phyloP scores from a whole-genome alignment of 53 echinoderm and acorn worm species.

The Luidia sarsii region DNA sequence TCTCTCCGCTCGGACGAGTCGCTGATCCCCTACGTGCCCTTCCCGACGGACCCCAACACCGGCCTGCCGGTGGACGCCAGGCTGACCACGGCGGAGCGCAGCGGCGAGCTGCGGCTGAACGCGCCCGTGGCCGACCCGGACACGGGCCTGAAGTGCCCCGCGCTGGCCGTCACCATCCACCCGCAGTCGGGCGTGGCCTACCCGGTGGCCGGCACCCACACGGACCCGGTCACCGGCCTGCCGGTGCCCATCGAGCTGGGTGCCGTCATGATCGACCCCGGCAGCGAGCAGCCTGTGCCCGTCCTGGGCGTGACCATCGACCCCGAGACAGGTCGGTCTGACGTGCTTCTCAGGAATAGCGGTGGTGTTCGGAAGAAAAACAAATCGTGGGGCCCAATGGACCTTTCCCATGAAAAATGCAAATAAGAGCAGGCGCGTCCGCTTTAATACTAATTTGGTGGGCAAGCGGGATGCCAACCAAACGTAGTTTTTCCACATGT shows the following conservation, averaged over 20 bases:
- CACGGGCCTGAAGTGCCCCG: conserved; percentile 90
- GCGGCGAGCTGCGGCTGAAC: conserved; percentile 84
- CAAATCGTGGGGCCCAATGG: no score
- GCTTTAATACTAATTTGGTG: no score
- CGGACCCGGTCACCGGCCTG: conserved; percentile 94
- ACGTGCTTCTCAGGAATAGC: background rate
- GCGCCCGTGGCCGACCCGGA: conserved; percentile 79
- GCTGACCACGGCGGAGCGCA: conserved; percentile 69
- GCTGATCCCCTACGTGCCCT: conserved; percentile 88
- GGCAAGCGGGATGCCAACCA: no score
- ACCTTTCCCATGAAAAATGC: no score
- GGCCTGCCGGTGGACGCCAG: conserved; percentile 71
- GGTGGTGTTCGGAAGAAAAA: no score
- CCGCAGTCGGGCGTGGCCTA: conserved; percentile 96
- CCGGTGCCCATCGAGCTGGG: conserved; percentile 95
- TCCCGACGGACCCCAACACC: conserved; percentile 77
- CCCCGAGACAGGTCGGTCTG: conserved; percentile 83
- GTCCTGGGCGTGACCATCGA: conserved; percentile 86
- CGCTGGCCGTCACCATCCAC: conserved; percentile 91
- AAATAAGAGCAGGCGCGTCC: no score
- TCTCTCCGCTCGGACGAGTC: conserved; percentile 81
- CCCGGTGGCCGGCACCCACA: conserved; percentile 95
- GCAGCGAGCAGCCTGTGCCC: conserved; percentile 94
- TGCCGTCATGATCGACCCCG: conserved; percentile 93
- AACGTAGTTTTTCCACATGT: no score